phyloP scores from a whole-genome alignment of 1,140 invertebrate genomes.

The Drosophila watanabei region DNA sequence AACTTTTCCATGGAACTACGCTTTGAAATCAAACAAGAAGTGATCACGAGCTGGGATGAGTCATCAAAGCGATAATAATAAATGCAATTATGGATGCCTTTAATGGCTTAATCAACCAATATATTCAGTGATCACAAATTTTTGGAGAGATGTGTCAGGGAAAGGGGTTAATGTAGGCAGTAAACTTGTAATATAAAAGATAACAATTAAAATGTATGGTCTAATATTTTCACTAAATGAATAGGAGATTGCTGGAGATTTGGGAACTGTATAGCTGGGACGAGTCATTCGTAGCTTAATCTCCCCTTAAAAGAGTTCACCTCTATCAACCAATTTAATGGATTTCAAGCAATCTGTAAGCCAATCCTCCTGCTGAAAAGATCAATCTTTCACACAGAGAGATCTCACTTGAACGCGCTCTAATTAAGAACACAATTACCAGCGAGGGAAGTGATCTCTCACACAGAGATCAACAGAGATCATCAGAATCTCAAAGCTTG shows the following conservation, averaged over 20 bases:
- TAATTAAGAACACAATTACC: slow-evolving; percentile 31
- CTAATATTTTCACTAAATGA: neutral
- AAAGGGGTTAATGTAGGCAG: neutral
- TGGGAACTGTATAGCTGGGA: neutral
- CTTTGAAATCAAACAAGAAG: slow-evolving; percentile 50
- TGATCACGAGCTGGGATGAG: slow-evolving; percentile 50
- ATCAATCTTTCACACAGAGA: neutral
- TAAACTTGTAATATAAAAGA: neutral
- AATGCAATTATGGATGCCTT: slow-evolving; percentile 32
- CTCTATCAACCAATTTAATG: neutral
- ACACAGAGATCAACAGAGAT: slow-evolving; percentile 22
- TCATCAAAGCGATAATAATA: slow-evolving; percentile 50
- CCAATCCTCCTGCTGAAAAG: neutral
- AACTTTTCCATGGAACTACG: slow-evolving; percentile 67
- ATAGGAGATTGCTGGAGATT: too few species aligned
- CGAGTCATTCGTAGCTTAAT: neutral
- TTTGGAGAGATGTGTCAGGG: neutral
- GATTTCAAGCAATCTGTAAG: neutral
- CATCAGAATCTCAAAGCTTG: slow-evolving; percentile 37
- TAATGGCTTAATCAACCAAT: slow-evolving; percentile 15
- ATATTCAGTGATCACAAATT: slow-evolving; percentile 10
- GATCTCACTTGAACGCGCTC: slow-evolving; percentile 7
- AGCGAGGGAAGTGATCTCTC: neutral
- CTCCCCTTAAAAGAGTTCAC: neutral
- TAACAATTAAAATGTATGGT: neutral